Conservation (phyloP, 2,113 vertebrate species). For the Scatophagus argus region DNA sequence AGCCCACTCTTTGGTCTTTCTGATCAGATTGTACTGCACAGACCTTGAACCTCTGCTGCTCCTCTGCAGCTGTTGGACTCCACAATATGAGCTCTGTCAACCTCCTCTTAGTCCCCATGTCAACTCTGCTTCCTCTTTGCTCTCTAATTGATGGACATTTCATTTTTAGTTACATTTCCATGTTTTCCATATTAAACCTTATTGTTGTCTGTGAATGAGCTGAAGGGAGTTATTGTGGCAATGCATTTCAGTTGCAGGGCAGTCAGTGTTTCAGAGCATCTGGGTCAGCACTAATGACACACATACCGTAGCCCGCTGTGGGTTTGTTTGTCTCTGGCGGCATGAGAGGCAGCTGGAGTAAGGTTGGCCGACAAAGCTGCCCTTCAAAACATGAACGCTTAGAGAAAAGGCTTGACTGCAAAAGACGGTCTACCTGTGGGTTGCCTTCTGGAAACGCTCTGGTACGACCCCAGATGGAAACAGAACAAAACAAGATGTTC, state of each 20-base stretch:
- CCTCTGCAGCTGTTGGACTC: conserved; percentile 34
- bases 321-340: conserved; percentile 55
- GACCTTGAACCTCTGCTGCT: conserved; percentile 24
- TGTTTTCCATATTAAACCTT: neutral
- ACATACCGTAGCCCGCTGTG: conserved; percentile 64
- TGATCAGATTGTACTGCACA: conserved; percentile 45
- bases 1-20: conserved; percentile 58
- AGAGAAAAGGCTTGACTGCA: neutral
- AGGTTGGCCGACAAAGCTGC: conserved; percentile 51
- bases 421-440: conserved; percentile 15
- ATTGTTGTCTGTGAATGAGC: conserved; percentile 19
- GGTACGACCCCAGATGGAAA: neutral
- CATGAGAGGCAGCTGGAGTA: conserved; percentile 52
- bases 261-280: conserved; percentile 73
- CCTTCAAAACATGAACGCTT: conserved; percentile 26
- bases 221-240: conserved; percentile 48
- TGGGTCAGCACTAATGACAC: conserved; percentile 81
- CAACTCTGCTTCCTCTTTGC: conserved; percentile 35
- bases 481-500: conserved; percentile 11
- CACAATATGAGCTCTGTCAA: conserved; percentile 6
- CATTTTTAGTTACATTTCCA: conserved; percentile 14
- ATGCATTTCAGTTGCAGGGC: conserved; percentile 63
- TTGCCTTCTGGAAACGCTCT: neutral
- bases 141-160: conserved; percentile 1
- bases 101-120: conserved; percentile 14